Base-by-base conservation (phyloP, 2,113 vertebrate genomes). In the Prionailurus bengalensis region DNA sequence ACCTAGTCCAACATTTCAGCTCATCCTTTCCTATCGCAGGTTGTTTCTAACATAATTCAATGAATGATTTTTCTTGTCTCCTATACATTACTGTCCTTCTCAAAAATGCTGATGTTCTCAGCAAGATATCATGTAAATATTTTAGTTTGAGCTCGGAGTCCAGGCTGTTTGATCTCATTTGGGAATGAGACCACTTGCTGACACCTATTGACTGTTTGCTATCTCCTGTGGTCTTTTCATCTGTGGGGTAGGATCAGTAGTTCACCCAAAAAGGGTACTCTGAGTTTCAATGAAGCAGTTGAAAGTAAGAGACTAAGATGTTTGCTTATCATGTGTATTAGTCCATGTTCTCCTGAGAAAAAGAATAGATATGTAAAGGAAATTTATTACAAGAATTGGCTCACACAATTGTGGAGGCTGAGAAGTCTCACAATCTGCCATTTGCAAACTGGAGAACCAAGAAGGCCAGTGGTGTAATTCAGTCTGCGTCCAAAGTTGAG, bases 111-210 rank as follows among this genome's bases (percentile, higher is more conserved):
- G 8, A 36, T 85, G 13, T 61, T 84, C 42, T 85, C 42, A 19
- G 21, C 17, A 94, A 71, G 51, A 70, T 39, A 17, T 33, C 31
- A 68, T 4, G 3, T 45, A 84, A 84, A 71, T 88, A 55, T 66
- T 97, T 92, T 33, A 16, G 4, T 61, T 84, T 94, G 74, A 92
- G 39, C 48, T 92, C 76, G 61, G 87, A 74, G 23, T 76, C 36
- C 36, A 53, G 25, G 21, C 9, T 94, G 45, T 89, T 91, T 93
- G 71, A 33, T 83, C 63, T 91, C 14, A 15, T 94, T 58, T 94
- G 61, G 42, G 70, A 65, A 86, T 23, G 73, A 92, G 70, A 29
- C 25, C 80, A 21, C 21, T n/a, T 91, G 1, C 68, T 70, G 61
- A 58, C 3, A 27, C 6, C 39, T 86, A 31, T 4, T 21, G 42